Base-by-base conservation (phyloP, 2,797 vertebrate genomes). In the Liasis olivaceus region DNA sequence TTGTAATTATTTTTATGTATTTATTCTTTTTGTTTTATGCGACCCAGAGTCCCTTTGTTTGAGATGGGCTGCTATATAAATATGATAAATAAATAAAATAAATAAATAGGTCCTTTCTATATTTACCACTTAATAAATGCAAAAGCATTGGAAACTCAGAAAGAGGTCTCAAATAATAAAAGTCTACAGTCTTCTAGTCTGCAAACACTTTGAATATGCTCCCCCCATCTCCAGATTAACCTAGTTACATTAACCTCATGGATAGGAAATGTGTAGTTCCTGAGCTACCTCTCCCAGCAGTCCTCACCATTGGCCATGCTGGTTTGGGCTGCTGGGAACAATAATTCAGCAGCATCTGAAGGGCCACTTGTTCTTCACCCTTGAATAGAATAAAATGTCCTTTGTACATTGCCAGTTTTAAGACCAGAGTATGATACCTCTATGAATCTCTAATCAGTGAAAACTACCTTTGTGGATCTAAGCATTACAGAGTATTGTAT, bases 391-490 rank as follows among this genome's bases (percentile, higher is more conserved):
- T 20, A 2, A 87, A 59, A 4, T 22, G 56, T 64, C 6, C 62
- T 14, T 14, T 58, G 90, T 58, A 54, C 60, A 66, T 87, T 95
- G 90, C 64, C 36, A 91, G 85, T 92, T 92, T 87, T 63, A 94
- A 64, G 42, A 54, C 66, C 0, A 17, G 90, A 91, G 28, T 22
- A 95, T 91, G 94, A 88, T 31, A 60, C 42, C 64, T 8, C 51
- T n/a, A 24, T 88, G 64, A 94, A 93, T 85, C 22, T 59, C 56
- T 94, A 92, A 91, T 89, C 0, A 91, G 64, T 77, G 72, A 60
- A 64, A 62, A 62, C 59, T 72, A 84, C 89, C 31, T 84, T 92
- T 62, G 54, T 22, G 28, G 24, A 51, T 42, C 3, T 87, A 36
- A 7, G 59, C 90, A 93, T 91, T 72, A 47, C 42, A 51, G 59